Evolutionary conservation across 1,140 invertebrate species (phyloP).

Genomic region (Heliconius melpomene): DNA sequence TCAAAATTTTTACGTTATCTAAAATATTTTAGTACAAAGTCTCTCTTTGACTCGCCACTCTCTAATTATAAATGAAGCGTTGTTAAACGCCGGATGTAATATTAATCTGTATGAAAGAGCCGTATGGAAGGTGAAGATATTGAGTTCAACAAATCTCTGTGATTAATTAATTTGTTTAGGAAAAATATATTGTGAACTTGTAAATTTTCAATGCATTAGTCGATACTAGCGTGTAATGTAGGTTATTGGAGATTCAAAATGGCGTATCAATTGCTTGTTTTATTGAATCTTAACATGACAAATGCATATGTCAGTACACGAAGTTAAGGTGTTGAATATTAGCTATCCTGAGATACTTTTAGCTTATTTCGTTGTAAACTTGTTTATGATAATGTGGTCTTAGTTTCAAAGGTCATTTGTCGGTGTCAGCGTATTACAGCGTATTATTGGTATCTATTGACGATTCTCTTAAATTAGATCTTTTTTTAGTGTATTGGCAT

Average conservation of each 20-base stretch:
- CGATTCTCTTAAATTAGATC: constrained; percentile 66
- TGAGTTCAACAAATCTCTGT: constrained; percentile 73
- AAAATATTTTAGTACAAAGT: constrained; percentile 56
- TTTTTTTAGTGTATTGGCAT: constrained; percentile 58
- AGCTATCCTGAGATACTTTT: constrained; percentile 13
- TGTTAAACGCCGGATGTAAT: constrained; percentile 16
- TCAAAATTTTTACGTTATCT: too few relatives aligned
- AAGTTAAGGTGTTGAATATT: constrained; percentile 23
- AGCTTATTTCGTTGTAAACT: background rate
- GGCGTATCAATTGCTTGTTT: constrained; percentile 42
- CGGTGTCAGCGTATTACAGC: background rate
- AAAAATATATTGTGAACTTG: constrained; percentile 52
- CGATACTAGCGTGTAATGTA: constrained; percentile 44
- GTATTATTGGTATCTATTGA: constrained; percentile 39
- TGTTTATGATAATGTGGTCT: background rate
- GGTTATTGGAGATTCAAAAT: constrained; percentile 37
- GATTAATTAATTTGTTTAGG: constrained; percentile 75
- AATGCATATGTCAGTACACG: constrained; percentile 58
- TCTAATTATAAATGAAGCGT: constrained; percentile 68
- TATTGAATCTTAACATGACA: constrained; percentile 61
- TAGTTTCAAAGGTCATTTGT: background rate
- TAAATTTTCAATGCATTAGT: constrained; percentile 65
- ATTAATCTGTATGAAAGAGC: constrained; percentile 52
- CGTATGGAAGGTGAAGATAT: constrained; percentile 57
- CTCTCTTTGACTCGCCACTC: constrained; percentile 76